Conservation (phyloP, 2,888 invertebrate genomes). For the Sinotaia quadrata region DNA sequence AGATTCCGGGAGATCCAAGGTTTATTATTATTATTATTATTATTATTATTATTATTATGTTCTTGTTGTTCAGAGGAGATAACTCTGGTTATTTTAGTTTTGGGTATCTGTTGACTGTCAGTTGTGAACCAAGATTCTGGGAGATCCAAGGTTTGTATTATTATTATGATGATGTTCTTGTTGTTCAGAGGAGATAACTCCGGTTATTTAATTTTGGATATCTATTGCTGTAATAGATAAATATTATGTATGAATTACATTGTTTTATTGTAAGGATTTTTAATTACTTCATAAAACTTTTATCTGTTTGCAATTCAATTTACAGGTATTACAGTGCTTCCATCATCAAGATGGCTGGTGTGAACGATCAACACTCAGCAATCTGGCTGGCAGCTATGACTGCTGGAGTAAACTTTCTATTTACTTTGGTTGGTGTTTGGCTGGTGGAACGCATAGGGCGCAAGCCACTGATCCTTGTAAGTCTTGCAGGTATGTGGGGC, state of each 20-base stretch:
- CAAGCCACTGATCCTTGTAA: constrained; percentile 62
- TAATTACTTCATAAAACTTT: too few species aligned
- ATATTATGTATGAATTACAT: too few species aligned
- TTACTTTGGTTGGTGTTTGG: constrained; percentile 73
- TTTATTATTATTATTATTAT: too few species aligned
- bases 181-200: background rate
- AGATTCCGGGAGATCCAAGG: too few species aligned
- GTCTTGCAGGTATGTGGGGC: constrained; percentile 69
- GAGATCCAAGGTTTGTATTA: too few species aligned
- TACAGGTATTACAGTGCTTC: constrained; percentile 76
- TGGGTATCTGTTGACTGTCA: too few species aligned
- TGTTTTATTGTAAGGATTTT: too few species aligned
- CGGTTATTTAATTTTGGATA: background rate
- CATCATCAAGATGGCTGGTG: constrained; percentile 74
- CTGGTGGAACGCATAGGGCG: constrained; percentile 75
- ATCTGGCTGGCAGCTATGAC: constrained; percentile 74
- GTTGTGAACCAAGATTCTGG: too few species aligned
- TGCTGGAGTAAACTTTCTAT: constrained; percentile 73
- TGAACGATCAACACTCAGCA: constrained; percentile 70
- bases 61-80: background rate
- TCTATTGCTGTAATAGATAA: too few species aligned
- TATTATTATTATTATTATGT: background rate
- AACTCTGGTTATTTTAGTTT: background rate
- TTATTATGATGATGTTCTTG: background rate
- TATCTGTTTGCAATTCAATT: too few species aligned